Evolutionary conservation across 1,140 invertebrate genomes (phyloP), one percentile per base, ranked within the genome.

Genomic region (Episyrphus balteatus): DNA sequence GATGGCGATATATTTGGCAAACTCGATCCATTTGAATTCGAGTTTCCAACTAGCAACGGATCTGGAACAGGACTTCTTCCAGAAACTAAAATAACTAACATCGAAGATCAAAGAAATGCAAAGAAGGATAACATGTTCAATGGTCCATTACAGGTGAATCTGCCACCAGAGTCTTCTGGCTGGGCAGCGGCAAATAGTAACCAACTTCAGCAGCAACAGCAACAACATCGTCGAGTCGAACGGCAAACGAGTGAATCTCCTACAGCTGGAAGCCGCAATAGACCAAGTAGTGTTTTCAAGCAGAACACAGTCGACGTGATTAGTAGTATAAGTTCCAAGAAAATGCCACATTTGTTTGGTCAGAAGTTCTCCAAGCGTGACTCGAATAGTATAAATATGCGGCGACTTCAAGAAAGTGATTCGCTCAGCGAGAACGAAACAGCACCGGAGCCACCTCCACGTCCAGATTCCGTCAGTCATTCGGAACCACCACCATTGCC

Each of bases 401-500:
- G 66, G 0, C 61, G 66, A 0, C 45, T 68, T 21, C 66, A 68
- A 46, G 66, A 68, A 40, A 68, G 63, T 36, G 66, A 69, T 44
- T 69, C 66, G 9, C 49, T 68, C 65, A 58, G 67, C 69, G 60
- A 75, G 73, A 54, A 68, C 10, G 66, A 68, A 46, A 37, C 69
- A 54, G 79, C 79, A 15, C 84, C 83, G 0, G 78, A 85, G 67
- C 79, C 79, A 18, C 84, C 83, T 12, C 83, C 83, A 2, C 67
- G 84, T 43, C 81, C 78, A 2, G 74, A 69, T 46, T 61, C 65
- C 46, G 62, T 69, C 50, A 59, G 58, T 49, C 60, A 76, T 60
- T 66, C 71, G 61, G 68, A 88, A 52, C 88, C 88, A 1, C 88
- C 88, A 10, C 88, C 88, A 1, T 70, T 91, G 47, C 87, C 87